Conservation (phyloP, 2,888 invertebrate genomes). For the Philereme vetulata region DNA sequence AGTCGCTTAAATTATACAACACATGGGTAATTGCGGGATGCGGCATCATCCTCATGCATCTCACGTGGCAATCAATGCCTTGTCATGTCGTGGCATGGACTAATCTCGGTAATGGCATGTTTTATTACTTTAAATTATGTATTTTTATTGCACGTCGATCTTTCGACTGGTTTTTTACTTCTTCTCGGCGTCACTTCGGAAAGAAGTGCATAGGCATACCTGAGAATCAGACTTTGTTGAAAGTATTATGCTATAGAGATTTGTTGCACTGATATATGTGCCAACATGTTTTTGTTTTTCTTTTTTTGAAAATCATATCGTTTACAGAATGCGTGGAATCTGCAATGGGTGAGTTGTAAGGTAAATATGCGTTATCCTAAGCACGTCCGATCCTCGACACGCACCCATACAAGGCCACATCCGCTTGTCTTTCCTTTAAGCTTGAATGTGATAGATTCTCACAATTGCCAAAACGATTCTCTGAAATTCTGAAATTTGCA, state of each 20-base stretch:
- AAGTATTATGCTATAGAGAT: slow-evolving; percentile 5
- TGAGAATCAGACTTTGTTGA: not conserved
- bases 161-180: slow-evolving; percentile 54
- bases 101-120: slow-evolving; percentile 46
- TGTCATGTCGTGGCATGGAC: slow-evolving; percentile 32
- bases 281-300: too few relatives aligned
- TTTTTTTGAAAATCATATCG: too few relatives aligned
- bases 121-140: slow-evolving; percentile 57
- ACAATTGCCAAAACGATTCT: slow-evolving; percentile 26
- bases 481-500: slow-evolving; percentile 29
- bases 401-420: slow-evolving; percentile 40
- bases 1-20: slow-evolving; percentile 30
- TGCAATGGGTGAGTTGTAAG: slow-evolving; percentile 35
- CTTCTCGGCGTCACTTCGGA: slow-evolving; percentile 53
- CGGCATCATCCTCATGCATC: slow-evolving; percentile 35
- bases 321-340: not conserved
- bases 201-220: slow-evolving; percentile 39
- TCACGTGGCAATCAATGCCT: slow-evolving; percentile 47
- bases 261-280: too few relatives aligned
- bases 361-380: slow-evolving; percentile 39
- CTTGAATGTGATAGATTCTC: slow-evolving; percentile 15
- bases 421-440: slow-evolving; percentile 42
- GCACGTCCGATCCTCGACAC: slow-evolving; percentile 40
- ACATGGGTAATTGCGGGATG: slow-evolving; percentile 40
- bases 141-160: slow-evolving; percentile 51